Conservation (phyloP, 2,888 invertebrate genomes). For the Boloria selene region DNA sequence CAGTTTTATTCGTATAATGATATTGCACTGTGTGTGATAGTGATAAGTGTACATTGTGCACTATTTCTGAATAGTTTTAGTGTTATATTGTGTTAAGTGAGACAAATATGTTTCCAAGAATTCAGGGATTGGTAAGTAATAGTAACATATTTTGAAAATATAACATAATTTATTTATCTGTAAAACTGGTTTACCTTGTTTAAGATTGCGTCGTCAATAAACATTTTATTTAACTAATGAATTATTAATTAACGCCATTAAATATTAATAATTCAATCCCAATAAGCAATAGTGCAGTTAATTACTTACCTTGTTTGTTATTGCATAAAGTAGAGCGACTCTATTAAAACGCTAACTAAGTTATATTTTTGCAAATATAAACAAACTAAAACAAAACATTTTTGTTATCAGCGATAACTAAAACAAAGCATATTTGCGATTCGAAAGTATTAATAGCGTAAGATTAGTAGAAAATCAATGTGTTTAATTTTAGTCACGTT, state of each 20-base stretch:
- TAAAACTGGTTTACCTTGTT: conserved; percentile 32
- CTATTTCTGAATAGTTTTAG: conserved; percentile 47
- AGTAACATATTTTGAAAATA: conserved; percentile 8
- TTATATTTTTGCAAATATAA: too few relatives aligned
- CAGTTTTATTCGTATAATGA: conserved; percentile 48
- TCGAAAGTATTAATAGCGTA: not conserved
- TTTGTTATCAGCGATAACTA: too few relatives aligned
- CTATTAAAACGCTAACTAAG: too few relatives aligned
- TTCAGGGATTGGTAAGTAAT: conserved; percentile 75
- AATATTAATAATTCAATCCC: conserved; percentile 6
- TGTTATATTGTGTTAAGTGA: conserved; percentile 29
- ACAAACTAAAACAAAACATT: too few relatives aligned
- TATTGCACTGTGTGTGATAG: conserved; percentile 50
- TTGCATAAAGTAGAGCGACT: too few relatives aligned
- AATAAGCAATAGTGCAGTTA: conserved; percentile 3
- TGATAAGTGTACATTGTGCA: conserved; percentile 56
- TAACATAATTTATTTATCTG: not conserved
- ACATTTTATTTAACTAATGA: conserved; percentile 9
- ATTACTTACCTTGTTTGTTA: not conserved
- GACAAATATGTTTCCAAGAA: conserved; percentile 73
- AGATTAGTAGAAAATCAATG: not conserved
- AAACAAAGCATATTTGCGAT: not conserved
- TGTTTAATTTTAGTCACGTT: conserved; percentile 13
- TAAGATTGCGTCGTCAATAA: conserved; percentile 19
- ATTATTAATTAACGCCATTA: conserved; percentile 14